Evolutionary conservation across 2,797 vertebrate genomes (phyloP).

Genomic region (Neomorphus geoffroyi): DNA sequence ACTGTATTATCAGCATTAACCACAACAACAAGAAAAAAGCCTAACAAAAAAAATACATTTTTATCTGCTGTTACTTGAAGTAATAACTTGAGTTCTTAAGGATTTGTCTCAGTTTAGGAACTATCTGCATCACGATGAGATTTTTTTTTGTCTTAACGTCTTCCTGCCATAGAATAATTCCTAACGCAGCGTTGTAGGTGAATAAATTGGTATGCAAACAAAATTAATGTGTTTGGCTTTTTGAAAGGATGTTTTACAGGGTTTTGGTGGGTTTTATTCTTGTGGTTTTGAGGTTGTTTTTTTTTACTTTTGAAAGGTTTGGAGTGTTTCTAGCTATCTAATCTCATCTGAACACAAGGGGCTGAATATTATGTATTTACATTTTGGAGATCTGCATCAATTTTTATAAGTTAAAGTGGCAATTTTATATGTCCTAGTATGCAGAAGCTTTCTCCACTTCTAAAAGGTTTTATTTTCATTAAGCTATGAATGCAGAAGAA

Average conservation of each 20-base stretch:
- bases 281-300: not conserved
- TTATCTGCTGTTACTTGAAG: slow-evolving; percentile 10
- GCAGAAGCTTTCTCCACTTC: not conserved
- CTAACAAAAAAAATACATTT: not conserved
- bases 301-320: not conserved
- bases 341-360: not conserved
- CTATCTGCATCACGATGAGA: not conserved
- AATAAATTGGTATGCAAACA: not conserved
- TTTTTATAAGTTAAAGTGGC: slow-evolving; percentile 20
- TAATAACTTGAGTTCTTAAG: not conserved
- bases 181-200: not conserved
- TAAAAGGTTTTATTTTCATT: slow-evolving; percentile 58
- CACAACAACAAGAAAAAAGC: not conserved
- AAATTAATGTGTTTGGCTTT: not conserved
- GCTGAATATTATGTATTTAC: not conserved
- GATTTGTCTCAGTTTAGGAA: not conserved
- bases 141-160: not conserved
- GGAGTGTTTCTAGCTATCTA: not conserved
- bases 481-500: slow-evolving; percentile 25
- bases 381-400: not conserved
- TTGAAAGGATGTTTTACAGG: not conserved
- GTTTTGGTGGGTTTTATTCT: not conserved
- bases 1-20: not conserved
- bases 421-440: not conserved
- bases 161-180: not conserved